Conservation (phyloP, 2,888 invertebrate species). For the Campaea margaritaria region DNA sequence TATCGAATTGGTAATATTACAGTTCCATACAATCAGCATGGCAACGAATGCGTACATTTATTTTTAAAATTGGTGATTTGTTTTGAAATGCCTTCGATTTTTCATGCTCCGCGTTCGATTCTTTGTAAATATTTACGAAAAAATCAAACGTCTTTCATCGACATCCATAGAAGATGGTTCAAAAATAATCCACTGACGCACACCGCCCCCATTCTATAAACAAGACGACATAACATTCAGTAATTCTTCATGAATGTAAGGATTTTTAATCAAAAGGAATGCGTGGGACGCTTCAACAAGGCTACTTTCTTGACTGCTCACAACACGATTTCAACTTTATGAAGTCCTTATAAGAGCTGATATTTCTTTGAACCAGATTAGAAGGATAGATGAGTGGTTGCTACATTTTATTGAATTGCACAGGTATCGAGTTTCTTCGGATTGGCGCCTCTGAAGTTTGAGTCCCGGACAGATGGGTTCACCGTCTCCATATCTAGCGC, state of each 20-base stretch:
- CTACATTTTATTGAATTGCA: slow-evolving; percentile 7
- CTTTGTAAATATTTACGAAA: slow-evolving; percentile 6
- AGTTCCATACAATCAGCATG: neutral
- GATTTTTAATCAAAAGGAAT: neutral
- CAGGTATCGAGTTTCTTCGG: slow-evolving; percentile 80
- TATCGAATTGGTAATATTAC: no score
- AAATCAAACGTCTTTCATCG: neutral
- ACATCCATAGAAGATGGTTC: neutral
- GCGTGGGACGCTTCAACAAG: neutral
- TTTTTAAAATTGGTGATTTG: no score
- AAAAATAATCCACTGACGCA: neutral
- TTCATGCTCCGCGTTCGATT: neutral
- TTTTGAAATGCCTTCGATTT: neutral
- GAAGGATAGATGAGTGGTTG: neutral
- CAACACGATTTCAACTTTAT: neutral
- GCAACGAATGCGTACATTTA: neutral
- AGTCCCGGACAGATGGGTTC: slow-evolving; percentile 65
- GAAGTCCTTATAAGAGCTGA: neutral
- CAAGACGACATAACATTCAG: neutral
- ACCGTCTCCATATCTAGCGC: slow-evolving; percentile 68
- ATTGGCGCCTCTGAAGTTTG: slow-evolving; percentile 74
- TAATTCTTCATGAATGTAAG: no score
- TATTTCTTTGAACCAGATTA: neutral
- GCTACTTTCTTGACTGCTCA: neutral
- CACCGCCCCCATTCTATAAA: neutral